Evolutionary conservation across 2,888 invertebrate species (phyloP).

Genomic region (Sphaerophoria taeniata): DNA sequence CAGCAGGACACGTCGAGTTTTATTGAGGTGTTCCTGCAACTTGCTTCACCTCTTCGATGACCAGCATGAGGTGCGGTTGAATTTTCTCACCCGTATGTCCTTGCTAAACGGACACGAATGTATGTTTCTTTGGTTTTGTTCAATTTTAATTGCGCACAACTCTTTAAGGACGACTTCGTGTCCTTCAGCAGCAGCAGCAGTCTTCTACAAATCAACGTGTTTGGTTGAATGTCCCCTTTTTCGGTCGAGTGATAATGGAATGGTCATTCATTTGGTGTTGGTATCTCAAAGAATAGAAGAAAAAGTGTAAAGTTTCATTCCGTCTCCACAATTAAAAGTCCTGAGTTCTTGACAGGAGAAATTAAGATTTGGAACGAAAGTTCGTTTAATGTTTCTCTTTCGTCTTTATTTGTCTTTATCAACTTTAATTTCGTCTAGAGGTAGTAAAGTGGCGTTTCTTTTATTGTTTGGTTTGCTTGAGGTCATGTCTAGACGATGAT

Average conservation of each 20-base stretch:
- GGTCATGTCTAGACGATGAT: constrained; percentile 34
- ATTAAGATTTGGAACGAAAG: constrained; percentile 43
- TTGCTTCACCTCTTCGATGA: constrained; percentile 12
- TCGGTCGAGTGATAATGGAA: constrained; percentile 58
- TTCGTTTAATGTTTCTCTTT: background rate
- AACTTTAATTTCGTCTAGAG: constrained; percentile 8
- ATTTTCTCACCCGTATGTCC: constrained; percentile 47
- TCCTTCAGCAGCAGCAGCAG: constrained; percentile 26
- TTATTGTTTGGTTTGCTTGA: background rate
- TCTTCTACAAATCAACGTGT: constrained; percentile 2
- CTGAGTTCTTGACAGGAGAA: constrained; percentile 41
- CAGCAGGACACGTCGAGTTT: constrained; percentile 54
- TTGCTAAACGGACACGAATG: constrained; percentile 16
- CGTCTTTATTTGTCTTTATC: background rate
- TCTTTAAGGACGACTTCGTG: constrained; percentile 31
- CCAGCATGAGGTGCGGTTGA: constrained; percentile 33
- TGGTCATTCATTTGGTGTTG: constrained; percentile 44
- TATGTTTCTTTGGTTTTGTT: constrained; percentile 30
- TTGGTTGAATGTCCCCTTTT: constrained; percentile 38
- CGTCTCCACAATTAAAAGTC: constrained; percentile 18
- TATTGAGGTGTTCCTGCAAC: constrained; percentile 23
- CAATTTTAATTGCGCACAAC: constrained; percentile 68
- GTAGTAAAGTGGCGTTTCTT: background rate
- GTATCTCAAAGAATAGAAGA: constrained; percentile 44
- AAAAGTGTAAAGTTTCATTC: constrained; percentile 13